Evolutionary conservation across 2,113 vertebrate species (phyloP).

Genomic region (Proterorhinus semilunaris): DNA sequence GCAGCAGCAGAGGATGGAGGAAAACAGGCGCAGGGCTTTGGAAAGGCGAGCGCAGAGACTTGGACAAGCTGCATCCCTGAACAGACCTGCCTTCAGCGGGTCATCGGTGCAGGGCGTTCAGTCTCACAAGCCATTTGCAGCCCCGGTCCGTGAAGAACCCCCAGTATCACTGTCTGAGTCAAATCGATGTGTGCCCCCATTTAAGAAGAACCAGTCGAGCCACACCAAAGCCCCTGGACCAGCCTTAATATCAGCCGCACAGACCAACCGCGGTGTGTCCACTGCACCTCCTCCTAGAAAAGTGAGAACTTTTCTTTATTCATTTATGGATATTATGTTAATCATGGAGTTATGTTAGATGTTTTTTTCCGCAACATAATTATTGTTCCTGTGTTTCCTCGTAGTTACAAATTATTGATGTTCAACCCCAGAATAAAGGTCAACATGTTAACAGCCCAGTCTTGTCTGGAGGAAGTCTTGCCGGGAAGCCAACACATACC

Average conservation of each 20-base stretch:
- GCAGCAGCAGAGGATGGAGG: slow-evolving; percentile 88
- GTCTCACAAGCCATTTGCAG: not conserved
- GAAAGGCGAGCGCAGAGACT: slow-evolving; percentile 87
- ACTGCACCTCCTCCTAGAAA: slow-evolving; percentile 25
- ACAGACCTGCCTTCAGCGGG: slow-evolving; percentile 1
- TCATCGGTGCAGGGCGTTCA: slow-evolving; percentile 21
- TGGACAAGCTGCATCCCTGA: slow-evolving; percentile 43
- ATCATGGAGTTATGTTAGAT: not conserved
- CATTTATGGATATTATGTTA: not conserved
- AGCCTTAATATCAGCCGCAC: not conserved
- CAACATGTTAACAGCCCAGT: slow-evolving; percentile 24
- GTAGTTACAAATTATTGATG: slow-evolving; percentile 52
- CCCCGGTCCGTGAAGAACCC: not conserved
- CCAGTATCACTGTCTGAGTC: slow-evolving; percentile 5
- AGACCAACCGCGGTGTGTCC: not conserved
- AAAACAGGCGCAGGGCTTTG: slow-evolving; percentile 87
- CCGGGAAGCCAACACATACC: slow-evolving; percentile 25
- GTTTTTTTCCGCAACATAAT: not conserved
- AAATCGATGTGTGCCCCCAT: slow-evolving; percentile 19
- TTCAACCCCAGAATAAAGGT: slow-evolving; percentile 26
- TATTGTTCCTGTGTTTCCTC: not conserved
- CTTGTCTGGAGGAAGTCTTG: slow-evolving; percentile 7
- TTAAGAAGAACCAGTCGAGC: slow-evolving; percentile 5
- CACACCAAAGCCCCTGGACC: slow-evolving; percentile 3
- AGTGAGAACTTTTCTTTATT: slow-evolving; percentile 31